Evolutionary conservation across 92 coral and sea anemone genomes (phyloP).

Genomic region (Parazoanthus atlanticus): DNA sequence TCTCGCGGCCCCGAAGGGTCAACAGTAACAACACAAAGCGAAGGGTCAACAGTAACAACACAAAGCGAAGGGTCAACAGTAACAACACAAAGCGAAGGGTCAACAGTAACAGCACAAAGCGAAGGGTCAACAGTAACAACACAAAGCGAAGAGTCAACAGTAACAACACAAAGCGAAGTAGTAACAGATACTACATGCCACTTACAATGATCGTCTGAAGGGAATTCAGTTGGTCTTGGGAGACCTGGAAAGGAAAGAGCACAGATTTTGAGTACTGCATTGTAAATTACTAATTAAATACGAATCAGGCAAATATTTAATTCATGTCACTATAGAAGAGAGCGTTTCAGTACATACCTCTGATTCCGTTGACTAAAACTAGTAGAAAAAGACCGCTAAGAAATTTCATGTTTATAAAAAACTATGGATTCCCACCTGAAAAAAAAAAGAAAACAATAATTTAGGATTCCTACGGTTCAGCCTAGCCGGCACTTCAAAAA

Average conservation of each 20-base stretch:
- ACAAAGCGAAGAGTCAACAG: background rate
- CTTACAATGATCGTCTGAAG: slow-evolving; percentile 43
- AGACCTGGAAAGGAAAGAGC: slow-evolving; percentile 9
- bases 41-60: no score
- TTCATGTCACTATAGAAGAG: no score
- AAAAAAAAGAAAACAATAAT: background rate
- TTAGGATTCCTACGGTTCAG: background rate
- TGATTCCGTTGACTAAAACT: slow-evolving; percentile 33
- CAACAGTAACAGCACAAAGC: background rate
- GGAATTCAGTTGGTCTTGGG: slow-evolving; percentile 33
- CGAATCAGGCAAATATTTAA: no score
- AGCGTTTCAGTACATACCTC: slow-evolving; percentile 7
- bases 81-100: background rate
- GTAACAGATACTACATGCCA: background rate
- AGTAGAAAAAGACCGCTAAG: slow-evolving; percentile 34
- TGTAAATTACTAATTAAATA: background rate
- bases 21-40: no score
- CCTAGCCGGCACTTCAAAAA: no score
- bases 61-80: no score
- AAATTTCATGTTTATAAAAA: slow-evolving; percentile 34
- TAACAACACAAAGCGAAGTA: background rate
- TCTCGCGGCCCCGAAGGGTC: no score
- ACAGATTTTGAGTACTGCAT: background rate
- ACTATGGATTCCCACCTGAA: slow-evolving; percentile 42
- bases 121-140: no score